Evolutionary conservation across 2,113 vertebrate species (phyloP), one percentile per base, ranked within the genome.

Genomic region (Struthio camelus): DNA sequence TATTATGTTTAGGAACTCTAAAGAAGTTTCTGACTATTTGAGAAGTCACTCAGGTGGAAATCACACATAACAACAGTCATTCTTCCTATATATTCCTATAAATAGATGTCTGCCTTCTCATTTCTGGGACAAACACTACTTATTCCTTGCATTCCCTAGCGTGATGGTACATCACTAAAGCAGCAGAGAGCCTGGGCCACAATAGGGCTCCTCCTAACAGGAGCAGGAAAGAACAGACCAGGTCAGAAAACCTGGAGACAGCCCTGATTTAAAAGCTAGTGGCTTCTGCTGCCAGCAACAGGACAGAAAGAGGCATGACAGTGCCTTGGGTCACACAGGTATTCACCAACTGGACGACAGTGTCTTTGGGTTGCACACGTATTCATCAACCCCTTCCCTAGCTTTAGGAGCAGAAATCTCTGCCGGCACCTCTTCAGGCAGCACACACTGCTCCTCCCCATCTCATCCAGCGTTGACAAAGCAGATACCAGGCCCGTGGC

Each of bases 361-460:
- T n/a, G n/a, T n/a, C n/a, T n/a, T n/a, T n/a, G n/a, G 3, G 5
- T 44, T 14, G 32, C 1, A 2, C 17, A 54, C 34, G 6, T 56
- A 27, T 50, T 82, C 56, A 40, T 9, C 46, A 75, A 36, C 6
- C n/a, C 22, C 34, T 32, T 38, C 28, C 11, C 38, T 71, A 51
- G 46, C 15, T 80, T 58, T 11, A 19, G 9, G 54, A 87, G 12
- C 9, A 32, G 46, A 77, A 87, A 81, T 38, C 3, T n/a, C 3
- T 6, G 19, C 14, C 6, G 46, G 40, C 32, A 71, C 8, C 40
- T n/a, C 11, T 15, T 53, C 32, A 67, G 28, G 40, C 30, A 86
- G 8, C 13, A 34, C 11, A 18, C 18, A 5, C 22, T 79, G 7
- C 1, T 66, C 30, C 65, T 65, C 32, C 16, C 42, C 28, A 67